Percentiles rank a stretch among this genome's conserved stretches.
Evolutionary conservation across 2,113 vertebrate species (phyloP).

Genomic region (Athene cunicularia): DNA sequence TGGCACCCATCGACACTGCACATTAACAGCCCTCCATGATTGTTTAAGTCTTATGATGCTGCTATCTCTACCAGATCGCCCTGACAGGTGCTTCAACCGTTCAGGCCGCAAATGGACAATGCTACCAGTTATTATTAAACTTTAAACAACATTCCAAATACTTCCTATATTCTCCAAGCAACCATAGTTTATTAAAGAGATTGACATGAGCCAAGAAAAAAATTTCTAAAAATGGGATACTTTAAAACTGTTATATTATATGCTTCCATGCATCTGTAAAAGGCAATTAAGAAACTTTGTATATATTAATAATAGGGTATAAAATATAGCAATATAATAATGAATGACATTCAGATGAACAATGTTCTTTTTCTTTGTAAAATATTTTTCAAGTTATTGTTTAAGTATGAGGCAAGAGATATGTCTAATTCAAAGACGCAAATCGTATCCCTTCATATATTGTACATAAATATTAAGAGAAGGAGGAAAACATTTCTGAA

Average conservation of each 20-base stretch:
- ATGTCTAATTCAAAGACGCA: constrained; percentile 64
- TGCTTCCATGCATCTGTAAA: constrained; percentile 80
- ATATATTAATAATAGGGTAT: constrained; percentile 82
- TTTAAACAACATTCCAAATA: constrained; percentile 80
- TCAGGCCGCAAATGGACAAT: constrained; percentile 70
- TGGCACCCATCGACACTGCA: constrained; percentile 76
- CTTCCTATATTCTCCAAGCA: constrained; percentile 76
- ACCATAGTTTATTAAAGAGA: constrained; percentile 74
- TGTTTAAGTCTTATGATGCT: constrained; percentile 84
- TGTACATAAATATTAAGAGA: constrained; percentile 57
- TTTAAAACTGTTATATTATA: constrained; percentile 68
- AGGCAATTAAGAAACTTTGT: constrained; percentile 78
- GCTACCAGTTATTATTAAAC: constrained; percentile 72
- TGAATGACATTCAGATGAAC: constrained; percentile 75
- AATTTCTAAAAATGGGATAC: constrained; percentile 72
- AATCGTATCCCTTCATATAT: constrained; percentile 70
- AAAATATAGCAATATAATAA: constrained; percentile 78
- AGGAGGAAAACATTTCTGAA: constrained; percentile 59
- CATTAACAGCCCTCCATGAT: constrained; percentile 77
- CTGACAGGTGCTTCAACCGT: constrained; percentile 67
- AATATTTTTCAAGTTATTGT: constrained; percentile 75
- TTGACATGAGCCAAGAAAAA: constrained; percentile 66
- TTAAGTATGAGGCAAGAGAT: constrained; percentile 74
- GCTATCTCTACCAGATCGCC: constrained; percentile 86
- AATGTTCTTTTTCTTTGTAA: constrained; percentile 74